Base-by-base conservation (phyloP, 64 coral and sea anemone genomes). In the Porites australiensis region DNA sequence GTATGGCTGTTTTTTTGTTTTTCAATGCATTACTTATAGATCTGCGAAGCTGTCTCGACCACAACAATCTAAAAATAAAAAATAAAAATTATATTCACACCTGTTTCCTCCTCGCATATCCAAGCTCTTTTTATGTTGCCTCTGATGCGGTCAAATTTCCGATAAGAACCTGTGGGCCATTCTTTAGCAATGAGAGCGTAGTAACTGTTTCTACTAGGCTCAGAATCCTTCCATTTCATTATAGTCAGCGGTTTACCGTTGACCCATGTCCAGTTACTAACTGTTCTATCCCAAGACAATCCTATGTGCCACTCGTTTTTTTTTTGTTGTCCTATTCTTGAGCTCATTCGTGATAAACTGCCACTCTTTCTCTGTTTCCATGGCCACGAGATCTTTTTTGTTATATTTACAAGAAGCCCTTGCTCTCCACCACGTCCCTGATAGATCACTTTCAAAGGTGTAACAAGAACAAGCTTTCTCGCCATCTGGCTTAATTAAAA, bases 181-280 rank as follows among this genome's bases (percentile, higher is more conserved):
- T 37, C 27, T 37, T 37, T 37, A 37, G 27, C 27, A 37, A 37
- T 37, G 1, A 37, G 27, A 1, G 27, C 27, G 27, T 37, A 37
- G 27, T 37, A 37, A 37, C 27, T 37, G 27, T 37, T 37, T 37
- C 27, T 37, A 37, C 27, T 37, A 37, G 27, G 27, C 1, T 37
- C 27, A 37, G 27, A 37, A 37, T 37, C 27, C 27, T 0, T 0
- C 80, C 80, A 83, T 50, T 83, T 83, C 43, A 67, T 10, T n/a
- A 83, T 64, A 51, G 62, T 65, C 15, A 83, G 27, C 1, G 62
- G 61, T 51, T 83, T 67, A 13, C 46, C 80, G 21, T 83, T 83
- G 61, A 83, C 22, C 80, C 80, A 83, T 18, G 44, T 67, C 59
- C 80, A 83, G 4, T 59, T 79, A 44, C 20, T 10, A 27, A 54